Evolutionary conservation across 2,797 vertebrate species (phyloP).

Genomic region (Anguilla pacifica): DNA sequence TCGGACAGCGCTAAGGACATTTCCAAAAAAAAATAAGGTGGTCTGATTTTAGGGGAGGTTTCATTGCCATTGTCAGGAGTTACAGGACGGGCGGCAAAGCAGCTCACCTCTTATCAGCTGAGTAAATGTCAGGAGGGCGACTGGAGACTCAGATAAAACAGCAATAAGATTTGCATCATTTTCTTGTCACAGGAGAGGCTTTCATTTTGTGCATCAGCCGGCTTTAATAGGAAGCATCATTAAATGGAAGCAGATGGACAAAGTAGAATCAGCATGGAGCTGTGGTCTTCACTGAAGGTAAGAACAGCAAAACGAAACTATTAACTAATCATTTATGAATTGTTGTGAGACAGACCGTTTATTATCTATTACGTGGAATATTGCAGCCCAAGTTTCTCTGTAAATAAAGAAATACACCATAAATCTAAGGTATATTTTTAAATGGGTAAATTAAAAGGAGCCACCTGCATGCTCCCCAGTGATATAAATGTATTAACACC

Average conservation of each 20-base stretch:
- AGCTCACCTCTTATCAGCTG: background rate
- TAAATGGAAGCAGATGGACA: background rate
- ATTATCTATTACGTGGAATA: too few species aligned
- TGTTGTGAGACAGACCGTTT: background rate
- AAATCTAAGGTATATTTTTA: background rate
- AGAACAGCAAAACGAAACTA: background rate
- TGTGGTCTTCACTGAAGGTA: slow-evolving; percentile 3
- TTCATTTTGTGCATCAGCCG: background rate
- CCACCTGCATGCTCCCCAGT: too few species aligned
- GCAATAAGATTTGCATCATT: background rate
- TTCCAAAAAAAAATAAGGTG: slow-evolving; percentile 33
- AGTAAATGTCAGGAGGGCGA: background rate
- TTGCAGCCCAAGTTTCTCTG: too few species aligned
- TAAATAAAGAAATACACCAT: background rate
- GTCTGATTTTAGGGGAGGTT: slow-evolving; percentile 34
- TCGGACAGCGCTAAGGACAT: background rate
- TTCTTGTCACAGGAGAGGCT: background rate
- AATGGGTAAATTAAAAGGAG: too few species aligned
- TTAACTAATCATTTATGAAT: background rate
- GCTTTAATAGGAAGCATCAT: background rate
- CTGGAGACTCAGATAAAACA: background rate
- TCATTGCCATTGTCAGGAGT: background rate
- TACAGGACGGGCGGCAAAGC: background rate
- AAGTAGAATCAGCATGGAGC: background rate
- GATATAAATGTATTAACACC: too few species aligned